Evolutionary conservation across 2,113 vertebrate species (phyloP).

Genomic region (Mus spicilegus): DNA sequence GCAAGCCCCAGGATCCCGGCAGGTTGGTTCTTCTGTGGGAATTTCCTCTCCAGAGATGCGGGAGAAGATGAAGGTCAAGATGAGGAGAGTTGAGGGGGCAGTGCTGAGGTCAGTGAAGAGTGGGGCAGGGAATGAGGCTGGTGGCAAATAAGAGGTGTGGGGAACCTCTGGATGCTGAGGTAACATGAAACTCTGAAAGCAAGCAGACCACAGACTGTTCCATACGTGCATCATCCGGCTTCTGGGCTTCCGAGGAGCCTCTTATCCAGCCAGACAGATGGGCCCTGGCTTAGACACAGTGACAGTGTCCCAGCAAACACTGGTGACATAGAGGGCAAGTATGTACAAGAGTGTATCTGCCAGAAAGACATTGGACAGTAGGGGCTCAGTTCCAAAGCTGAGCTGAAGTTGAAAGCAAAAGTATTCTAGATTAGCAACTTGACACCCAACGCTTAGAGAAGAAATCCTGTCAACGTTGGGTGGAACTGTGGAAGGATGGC

Average conservation of each 20-base stretch:
- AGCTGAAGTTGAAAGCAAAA: accelerated
- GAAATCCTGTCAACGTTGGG: neutral
- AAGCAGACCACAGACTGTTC: neutral
- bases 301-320: accelerated
- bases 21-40: neutral
- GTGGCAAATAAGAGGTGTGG: neutral
- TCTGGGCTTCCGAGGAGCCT: accelerated
- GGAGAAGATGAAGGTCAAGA: neutral
- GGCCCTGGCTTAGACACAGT: neutral
- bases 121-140: too few species aligned
- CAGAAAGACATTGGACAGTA: accelerated
- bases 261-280: neutral
- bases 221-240: accelerated
- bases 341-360: accelerated
- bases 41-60: too few species aligned
- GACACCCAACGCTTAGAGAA: accelerated
- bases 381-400: neutral
- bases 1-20: neutral
- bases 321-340: too few species aligned
- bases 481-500: accelerated
- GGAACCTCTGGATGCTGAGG: neutral
- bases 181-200: accelerated
- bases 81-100: neutral
- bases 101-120: neutral
- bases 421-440: accelerated